Conservation (phyloP, 1,140 invertebrate species). For the Maniola jurtina region DNA sequence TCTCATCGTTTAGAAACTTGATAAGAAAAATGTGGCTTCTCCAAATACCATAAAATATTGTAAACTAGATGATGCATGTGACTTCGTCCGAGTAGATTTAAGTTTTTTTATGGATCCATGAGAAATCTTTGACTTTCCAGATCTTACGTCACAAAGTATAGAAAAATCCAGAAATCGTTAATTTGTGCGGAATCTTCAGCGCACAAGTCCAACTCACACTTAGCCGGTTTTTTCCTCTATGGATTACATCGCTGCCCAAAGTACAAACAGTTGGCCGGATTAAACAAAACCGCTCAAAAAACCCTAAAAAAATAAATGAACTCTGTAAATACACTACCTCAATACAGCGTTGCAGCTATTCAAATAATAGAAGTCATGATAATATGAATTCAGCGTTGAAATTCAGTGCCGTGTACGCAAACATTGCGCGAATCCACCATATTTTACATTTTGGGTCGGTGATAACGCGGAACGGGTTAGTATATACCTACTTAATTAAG, state of each 20-base stretch:
- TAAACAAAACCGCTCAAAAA: not conserved
- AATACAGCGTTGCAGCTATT: constrained; percentile 2
- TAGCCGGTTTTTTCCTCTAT: no score
- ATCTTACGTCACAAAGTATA: no score
- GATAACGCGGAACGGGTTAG: constrained; percentile 12
- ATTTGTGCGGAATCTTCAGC: no score
- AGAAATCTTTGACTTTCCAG: no score
- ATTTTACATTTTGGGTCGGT: constrained; percentile 21
- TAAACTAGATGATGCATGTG: no score
- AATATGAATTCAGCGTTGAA: constrained; percentile 5
- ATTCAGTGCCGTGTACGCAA: constrained; percentile 15
- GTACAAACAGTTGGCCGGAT: not conserved
- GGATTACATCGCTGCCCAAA: not conserved
- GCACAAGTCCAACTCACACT: no score
- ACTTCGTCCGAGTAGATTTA: no score
- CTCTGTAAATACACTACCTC: not conserved
- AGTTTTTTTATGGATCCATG: no score
- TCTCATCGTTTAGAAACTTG: not conserved
- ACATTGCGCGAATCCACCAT: constrained; percentile 16
- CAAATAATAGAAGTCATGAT: constrained; percentile 8
- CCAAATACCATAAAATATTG: no score
- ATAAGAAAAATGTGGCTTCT: no score
- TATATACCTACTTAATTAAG: constrained; percentile 19
- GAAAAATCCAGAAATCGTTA: no score
- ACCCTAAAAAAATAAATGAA: not conserved